A percentile compares a stretch with the other conserved stretches of the same genome.
Evolutionary conservation across 1,140 invertebrate genomes (phyloP).

Genomic region (Palaemon carinicauda): DNA sequence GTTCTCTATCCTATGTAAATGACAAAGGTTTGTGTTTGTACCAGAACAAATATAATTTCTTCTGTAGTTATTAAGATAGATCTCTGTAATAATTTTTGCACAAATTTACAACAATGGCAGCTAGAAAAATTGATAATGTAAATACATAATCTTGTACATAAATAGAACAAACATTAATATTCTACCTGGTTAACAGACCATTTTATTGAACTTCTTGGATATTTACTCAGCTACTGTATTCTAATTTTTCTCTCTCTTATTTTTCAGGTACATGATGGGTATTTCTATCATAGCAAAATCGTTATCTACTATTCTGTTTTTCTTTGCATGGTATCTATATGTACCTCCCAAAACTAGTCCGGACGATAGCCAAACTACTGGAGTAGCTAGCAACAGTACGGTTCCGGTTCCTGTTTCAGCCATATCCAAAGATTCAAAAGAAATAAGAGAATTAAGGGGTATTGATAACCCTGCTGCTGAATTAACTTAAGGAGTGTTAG

Average conservation of each 20-base stretch:
- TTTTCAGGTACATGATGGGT: constrained; percentile 35
- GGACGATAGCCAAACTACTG: not conserved
- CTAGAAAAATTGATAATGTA: no score
- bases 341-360: not conserved
- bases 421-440: not conserved
- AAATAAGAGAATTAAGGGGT: not conserved
- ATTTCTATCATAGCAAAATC: constrained; percentile 24
- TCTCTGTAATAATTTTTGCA: no score
- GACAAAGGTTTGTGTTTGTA: no score
- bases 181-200: no score
- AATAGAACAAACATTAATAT: no score
- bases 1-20: no score
- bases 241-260: not conserved
- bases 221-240: not conserved
- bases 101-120: no score
- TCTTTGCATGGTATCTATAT: constrained; percentile 29
- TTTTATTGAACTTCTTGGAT: not conserved
- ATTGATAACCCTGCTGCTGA: not conserved
- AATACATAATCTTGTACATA: no score
- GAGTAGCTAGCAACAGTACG: not conserved
- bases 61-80: no score
- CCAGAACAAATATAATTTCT: no score
- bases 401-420: not conserved
- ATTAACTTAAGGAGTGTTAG: not conserved
- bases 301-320: constrained; percentile 13